phyloP scores from a whole-genome alignment of 2,797 vertebrate species.

The Silurus lanzhouensis region DNA sequence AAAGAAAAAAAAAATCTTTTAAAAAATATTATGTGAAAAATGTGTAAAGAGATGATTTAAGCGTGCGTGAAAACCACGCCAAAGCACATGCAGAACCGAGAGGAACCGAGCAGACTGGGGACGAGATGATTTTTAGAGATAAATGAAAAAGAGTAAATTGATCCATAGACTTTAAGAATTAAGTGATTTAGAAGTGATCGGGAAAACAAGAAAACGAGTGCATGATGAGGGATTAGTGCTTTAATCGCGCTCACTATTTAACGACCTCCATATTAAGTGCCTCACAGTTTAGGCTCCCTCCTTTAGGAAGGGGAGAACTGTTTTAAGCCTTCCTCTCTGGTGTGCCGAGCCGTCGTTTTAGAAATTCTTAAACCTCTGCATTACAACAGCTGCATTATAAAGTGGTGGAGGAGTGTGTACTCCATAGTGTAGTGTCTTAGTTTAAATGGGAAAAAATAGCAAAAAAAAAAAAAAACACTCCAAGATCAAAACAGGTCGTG shows the following conservation, averaged over 20 bases:
- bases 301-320: background rate
- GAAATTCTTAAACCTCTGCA: background rate
- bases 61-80: background rate
- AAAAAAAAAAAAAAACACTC: background rate
- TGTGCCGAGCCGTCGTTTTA: background rate
- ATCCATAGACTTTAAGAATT: background rate
- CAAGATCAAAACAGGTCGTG: background rate
- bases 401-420: background rate
- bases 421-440: background rate
- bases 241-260: conserved; percentile 59
- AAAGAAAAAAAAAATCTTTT: background rate
- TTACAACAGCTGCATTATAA: background rate
- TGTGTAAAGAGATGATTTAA: conserved; percentile 17
- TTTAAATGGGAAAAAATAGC: too few species aligned
- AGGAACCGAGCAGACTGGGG: background rate
- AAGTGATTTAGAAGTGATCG: background rate
- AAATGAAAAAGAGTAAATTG: background rate
- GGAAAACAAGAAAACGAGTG: background rate
- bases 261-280: conserved; percentile 59
- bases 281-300: conserved; percentile 11
- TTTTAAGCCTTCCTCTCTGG: conserved; percentile 3
- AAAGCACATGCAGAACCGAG: background rate
- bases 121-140: conserved; percentile 5
- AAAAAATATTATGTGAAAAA: background rate
- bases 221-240: background rate